A percentile compares a stretch with the other conserved stretches of the same genome.
phyloP scores from a whole-genome alignment of 2,888 invertebrate species.

The Coecobrya sp. region DNA sequence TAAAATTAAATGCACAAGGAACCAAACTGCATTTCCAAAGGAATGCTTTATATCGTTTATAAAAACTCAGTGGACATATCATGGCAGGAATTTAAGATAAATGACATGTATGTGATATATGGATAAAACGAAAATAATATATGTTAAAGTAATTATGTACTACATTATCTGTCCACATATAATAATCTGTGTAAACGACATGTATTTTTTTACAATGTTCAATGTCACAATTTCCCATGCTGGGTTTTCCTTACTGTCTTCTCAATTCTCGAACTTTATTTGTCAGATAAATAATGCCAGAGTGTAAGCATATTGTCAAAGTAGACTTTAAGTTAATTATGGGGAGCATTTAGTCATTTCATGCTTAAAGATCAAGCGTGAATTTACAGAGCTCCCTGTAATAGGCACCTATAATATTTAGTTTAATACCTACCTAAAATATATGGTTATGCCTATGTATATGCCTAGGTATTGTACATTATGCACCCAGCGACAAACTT shows the following conservation, averaged over 20 bases:
- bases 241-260: constrained; percentile 38
- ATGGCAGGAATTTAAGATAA: constrained; percentile 20
- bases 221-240: constrained; percentile 74
- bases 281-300: constrained; percentile 12
- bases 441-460: neutral
- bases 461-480: neutral
- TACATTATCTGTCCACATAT: neutral
- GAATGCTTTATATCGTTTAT: neutral
- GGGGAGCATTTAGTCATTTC: constrained; percentile 3
- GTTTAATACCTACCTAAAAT: neutral
- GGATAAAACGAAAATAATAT: neutral
- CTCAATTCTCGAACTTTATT: neutral
- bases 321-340: neutral
- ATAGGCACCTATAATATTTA: neutral
- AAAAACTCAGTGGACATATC: neutral
- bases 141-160: constrained; percentile 30
- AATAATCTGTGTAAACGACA: constrained; percentile 13
- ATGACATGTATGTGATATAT: neutral
- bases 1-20: neutral
- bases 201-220: constrained; percentile 55
- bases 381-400: constrained; percentile 22
- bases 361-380: constrained; percentile 15
- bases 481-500: neutral
- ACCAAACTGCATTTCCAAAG: neutral
- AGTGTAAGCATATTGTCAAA: neutral